Evolutionary conservation across 2,888 invertebrate genomes (phyloP), one percentile per base, ranked within the genome.

Genomic region (Oscheius sp.): DNA sequence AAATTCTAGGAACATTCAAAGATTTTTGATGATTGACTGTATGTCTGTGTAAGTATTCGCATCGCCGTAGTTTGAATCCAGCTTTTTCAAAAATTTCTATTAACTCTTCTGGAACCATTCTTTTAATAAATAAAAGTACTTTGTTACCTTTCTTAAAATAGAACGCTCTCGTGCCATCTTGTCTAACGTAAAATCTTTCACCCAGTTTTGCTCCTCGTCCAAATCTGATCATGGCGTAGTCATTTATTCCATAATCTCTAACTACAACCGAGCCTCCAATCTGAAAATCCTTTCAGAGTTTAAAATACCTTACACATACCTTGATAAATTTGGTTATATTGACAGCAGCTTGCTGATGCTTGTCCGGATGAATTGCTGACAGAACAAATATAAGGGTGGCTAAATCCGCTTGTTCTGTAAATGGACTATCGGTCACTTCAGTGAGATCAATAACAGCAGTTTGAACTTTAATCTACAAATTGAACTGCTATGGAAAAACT

Each of bases 211-310:
- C 93, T 0, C 96, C 96, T 0, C 95, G 92, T 77, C 94, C 93
- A 89, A 99, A 99, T 45, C 98, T 91, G 64, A 98, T 88, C 91
- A 97, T 96, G 0, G 98, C 95, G 93, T 97, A 95, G 89, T 98
- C 98, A 87, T 95, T 93, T 0, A 95, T 90, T 0, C 95, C 98
- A 89, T 98, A 99, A 89, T 98, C 98, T 76, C 98, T 90, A 81
- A 98, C 93, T 21, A 98, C 89, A 1, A 98, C 88, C 45, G 93
- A 88, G 0, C 96, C 97, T 1, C 93, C 94, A 0, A 93, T 89
- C 78, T 79, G 70, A 29, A 63, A 23, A 13, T 1, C 21, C 29
- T 5, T 2, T 3, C 21, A 7, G 16, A 12, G 7, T 59, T 41
- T 21, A 25, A 52, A 23, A 35, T 35, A 29, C n/a, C n/a, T n/a